These are phyloP conservation scores for Chaetodon auriga DNA, from an alignment of 2,113 vertebrate genomes.

Conservation along the genomic window DNA sequence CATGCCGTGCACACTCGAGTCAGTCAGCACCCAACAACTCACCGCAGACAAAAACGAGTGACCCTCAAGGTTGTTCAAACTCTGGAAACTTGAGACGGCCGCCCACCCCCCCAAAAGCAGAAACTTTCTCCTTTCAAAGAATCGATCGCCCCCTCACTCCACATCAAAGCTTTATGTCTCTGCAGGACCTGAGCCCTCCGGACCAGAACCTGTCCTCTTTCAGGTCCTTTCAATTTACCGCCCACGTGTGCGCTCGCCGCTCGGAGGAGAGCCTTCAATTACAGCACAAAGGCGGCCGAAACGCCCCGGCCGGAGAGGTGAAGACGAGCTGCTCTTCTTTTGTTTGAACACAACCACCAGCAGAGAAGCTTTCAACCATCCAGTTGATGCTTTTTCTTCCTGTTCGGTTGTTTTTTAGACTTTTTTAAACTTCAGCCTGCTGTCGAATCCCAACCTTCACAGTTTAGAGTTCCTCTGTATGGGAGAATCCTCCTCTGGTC, in stretches of 20 bases:
- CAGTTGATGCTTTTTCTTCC: background rate
- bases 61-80: background rate
- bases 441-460: background rate
- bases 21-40: background rate
- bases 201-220: constrained; percentile 37
- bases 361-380: background rate
- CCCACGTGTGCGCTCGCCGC: background rate
- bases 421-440: background rate
- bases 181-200: background rate
- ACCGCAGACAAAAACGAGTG: background rate
- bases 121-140: constrained; percentile 23
- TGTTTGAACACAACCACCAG: background rate
- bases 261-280: background rate
- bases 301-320: background rate
- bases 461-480: background rate
- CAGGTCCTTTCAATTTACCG: constrained; percentile 43
- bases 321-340: background rate
- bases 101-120: background rate
- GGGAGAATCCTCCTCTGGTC: background rate
- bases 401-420: background rate
- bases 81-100: background rate
- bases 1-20: background rate
- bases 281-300: background rate
- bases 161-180: constrained; percentile 42
- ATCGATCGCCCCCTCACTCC: background rate